Evolutionary conservation across 2,113 vertebrate species (phyloP), one percentile per base, ranked within the genome.

Genomic region (Rhodinocichla rosea): DNA sequence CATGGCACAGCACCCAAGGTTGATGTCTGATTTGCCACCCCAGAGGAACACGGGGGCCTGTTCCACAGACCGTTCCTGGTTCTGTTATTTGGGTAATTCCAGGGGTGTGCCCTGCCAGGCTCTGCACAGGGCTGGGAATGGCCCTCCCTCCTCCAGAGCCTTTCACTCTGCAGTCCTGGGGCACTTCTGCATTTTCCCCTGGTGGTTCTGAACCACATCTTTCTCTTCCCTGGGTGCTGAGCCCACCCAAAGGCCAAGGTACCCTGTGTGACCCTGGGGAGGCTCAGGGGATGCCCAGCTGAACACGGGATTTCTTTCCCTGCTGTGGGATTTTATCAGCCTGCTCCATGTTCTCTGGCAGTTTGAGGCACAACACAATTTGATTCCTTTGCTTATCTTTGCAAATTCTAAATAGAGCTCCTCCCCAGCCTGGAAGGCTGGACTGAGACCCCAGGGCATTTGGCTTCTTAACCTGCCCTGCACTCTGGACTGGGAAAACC

Each of bases 1-100:
- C 1, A 0, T 10, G 39, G 76, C 40, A 23, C 86, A 62, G 1
- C 33, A 5, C 33, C 50, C 5, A 2, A 33, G 30, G 23, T 4
- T 6, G 9, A 1, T 71, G 30, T 50, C 15, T 47, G 12, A 3
- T 7, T 7, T 26, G 55, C 5, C 49, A 11, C 5, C 47, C 33
- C 13, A 27, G 68, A n/a, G 64, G 64, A 56, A 0, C 39, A 28
- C 0, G 0, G n/a, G 60, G 60, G 44, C 69, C 55, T 60, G 24
- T 56, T 74, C 35, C 47, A 39, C 39, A 13, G 69, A 22, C 83
- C 32, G 24, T 39, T 76, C 71, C 47, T 42, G 1, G 7, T 35
- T 56, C 42, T 40, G 44, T 13, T 7, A 0, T 18, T 39, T 47
- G 74, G 33, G 67, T 35, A 7, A 8, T 64, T 44, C 56, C 77